phyloP scores from a whole-genome alignment of 2,797 vertebrate species.

The Triplophysa bombifrons region DNA sequence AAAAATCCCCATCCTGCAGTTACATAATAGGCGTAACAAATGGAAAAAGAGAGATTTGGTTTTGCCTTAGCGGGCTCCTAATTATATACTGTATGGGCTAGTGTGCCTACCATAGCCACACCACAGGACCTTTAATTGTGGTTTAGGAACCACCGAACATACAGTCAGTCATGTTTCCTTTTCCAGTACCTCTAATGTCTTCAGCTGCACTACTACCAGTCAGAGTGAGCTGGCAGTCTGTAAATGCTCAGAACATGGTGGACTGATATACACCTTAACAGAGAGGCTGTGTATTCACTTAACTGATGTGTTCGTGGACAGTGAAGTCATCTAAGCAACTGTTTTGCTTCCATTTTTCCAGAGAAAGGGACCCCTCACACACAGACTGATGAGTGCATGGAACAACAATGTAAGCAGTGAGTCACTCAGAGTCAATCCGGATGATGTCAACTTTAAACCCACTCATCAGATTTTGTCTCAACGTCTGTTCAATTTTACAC shows the following conservation, averaged over 20 bases:
- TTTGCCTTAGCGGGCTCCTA: slow-evolving; percentile 36
- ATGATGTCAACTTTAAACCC: slow-evolving; percentile 18
- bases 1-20: slow-evolving; percentile 5
- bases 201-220: slow-evolving; percentile 18
- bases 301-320: slow-evolving; percentile 21
- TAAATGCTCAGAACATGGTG: slow-evolving; percentile 22
- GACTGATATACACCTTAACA: slow-evolving; percentile 14
- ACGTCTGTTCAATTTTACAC: background rate
- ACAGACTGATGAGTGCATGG: slow-evolving; percentile 49
- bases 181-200: slow-evolving; percentile 34
- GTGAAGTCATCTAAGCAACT: slow-evolving; percentile 29
- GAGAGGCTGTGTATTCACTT: slow-evolving; percentile 20
- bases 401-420: slow-evolving; percentile 57
- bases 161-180: slow-evolving; percentile 53
- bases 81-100: slow-evolving; percentile 32
- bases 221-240: slow-evolving; percentile 35
- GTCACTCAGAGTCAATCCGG: slow-evolving; percentile 16
- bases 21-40: slow-evolving; percentile 43
- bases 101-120: slow-evolving; percentile 39
- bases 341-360: slow-evolving; percentile 40
- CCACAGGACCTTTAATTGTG: slow-evolving; percentile 56
- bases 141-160: slow-evolving; percentile 50
- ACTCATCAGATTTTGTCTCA: slow-evolving; percentile 28
- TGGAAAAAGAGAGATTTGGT: slow-evolving; percentile 52
- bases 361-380: slow-evolving; percentile 30